Conservation (phyloP, 35 echinoderm and acorn worm genomes). For the Apostichopus japonicus region DNA sequence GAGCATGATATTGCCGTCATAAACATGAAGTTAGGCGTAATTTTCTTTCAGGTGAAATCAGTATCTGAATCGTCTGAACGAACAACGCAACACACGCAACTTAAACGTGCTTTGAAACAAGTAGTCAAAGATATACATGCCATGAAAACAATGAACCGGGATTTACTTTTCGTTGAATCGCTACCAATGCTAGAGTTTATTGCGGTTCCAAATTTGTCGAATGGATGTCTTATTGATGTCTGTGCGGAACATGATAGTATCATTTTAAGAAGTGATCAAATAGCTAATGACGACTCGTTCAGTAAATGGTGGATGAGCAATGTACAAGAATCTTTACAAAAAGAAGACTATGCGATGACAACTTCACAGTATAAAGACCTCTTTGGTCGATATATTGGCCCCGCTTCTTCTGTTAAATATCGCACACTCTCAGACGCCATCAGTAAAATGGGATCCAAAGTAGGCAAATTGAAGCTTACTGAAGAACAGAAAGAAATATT, state of each 20-base stretch:
- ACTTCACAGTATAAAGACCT: not conserved
- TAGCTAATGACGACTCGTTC: not conserved
- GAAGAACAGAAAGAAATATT: slow-evolving; percentile 3
- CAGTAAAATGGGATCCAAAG: not conserved
- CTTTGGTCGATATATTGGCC: slow-evolving; percentile 38
- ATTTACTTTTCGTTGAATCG: not conserved
- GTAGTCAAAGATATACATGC: slow-evolving; percentile 7
- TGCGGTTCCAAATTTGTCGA: not conserved
- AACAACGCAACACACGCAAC: not conserved
- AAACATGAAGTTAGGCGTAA: not conserved
- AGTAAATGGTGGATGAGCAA: not conserved
- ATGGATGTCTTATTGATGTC: not conserved
- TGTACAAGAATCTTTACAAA: not conserved
- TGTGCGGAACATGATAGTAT: not conserved
- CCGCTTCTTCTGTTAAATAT: slow-evolving; percentile 13
- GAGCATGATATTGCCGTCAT: slow-evolving; percentile 49
- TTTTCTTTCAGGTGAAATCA: slow-evolving; percentile 37
- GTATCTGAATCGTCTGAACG: not conserved
- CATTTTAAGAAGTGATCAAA: not conserved
- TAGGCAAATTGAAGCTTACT: not conserved
- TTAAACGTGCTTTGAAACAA: slow-evolving; percentile 13
- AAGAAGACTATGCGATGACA: not conserved
- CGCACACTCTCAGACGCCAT: slow-evolving; percentile 29
- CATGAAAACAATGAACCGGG: slow-evolving; percentile 50
- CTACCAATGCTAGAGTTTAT: not conserved